These are phyloP conservation scores for Oxystoma pomonae DNA, from an alignment of 2,888 invertebrate genomes.

Conservation along the genomic window DNA sequence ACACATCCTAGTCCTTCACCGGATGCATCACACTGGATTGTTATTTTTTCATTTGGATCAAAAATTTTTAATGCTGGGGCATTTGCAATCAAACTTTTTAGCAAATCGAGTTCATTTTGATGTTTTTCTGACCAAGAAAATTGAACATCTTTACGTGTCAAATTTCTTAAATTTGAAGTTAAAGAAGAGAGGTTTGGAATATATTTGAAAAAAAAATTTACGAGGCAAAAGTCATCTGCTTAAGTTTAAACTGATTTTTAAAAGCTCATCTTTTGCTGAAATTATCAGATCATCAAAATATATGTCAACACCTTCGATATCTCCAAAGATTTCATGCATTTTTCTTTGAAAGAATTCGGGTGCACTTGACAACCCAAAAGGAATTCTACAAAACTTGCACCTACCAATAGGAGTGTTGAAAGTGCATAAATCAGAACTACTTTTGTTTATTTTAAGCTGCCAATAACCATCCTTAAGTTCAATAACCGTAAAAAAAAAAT, in stretches of 20 bases:
- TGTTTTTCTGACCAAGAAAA: neutral
- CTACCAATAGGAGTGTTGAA: neutral
- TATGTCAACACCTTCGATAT: neutral
- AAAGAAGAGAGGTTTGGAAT: conserved; percentile 26
- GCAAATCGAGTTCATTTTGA: neutral
- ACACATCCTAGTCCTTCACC: neutral
- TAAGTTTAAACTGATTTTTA: conserved; percentile 19
- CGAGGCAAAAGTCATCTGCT: conserved; percentile 26
- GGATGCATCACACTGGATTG: neutral
- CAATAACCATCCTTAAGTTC: conserved; percentile 15
- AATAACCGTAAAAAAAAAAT: conserved; percentile 14
- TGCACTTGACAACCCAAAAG: neutral
- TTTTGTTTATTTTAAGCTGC: neutral
- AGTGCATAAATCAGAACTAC: neutral
- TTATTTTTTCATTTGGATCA: neutral
- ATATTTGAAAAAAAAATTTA: conserved; percentile 26
- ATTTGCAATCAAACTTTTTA: neutral
- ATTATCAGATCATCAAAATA: conserved; percentile 1
- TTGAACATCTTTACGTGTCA: neutral
- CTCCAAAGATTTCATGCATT: neutral
- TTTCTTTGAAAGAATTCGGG: neutral
- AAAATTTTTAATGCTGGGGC: neutral
- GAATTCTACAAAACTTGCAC: neutral
- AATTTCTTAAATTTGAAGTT: conserved; percentile 6
- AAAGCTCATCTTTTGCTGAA: neutral